Conservation (phyloP, 2,888 invertebrate genomes). For the Achlya flavicornis region DNA sequence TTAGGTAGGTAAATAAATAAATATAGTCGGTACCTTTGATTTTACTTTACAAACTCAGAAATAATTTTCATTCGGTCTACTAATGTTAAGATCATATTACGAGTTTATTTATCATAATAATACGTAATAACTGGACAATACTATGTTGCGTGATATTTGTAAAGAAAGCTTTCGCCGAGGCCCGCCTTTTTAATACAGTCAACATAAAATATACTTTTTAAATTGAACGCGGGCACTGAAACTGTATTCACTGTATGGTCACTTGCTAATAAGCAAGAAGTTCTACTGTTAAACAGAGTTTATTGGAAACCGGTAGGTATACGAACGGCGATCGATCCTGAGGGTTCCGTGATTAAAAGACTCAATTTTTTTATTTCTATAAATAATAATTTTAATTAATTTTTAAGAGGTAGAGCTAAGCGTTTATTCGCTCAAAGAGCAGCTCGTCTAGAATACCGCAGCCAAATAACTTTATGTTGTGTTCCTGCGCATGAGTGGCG, state of each 20-base stretch:
- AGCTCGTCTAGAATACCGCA: no score
- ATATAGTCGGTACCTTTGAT: no score
- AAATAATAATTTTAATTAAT: no score
- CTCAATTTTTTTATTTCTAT: background rate
- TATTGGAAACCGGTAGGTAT: constrained; percentile 39
- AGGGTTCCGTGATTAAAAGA: constrained; percentile 21
- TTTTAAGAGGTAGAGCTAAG: no score
- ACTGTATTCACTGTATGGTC: constrained; percentile 18
- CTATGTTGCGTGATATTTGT: background rate
- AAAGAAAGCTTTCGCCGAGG: constrained; percentile 4
- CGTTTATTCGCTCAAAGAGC: no score
- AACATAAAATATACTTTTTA: background rate
- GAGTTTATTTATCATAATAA: constrained; percentile 3
- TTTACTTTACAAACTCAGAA: no score
- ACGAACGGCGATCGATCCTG: constrained; percentile 20
- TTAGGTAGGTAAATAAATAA: no score
- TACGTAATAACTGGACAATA: background rate
- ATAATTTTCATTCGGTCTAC: no score
- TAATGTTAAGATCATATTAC: background rate
- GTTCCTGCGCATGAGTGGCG: no score
- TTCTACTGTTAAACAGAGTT: constrained; percentile 29
- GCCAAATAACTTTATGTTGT: no score
- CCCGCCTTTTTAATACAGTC: background rate
- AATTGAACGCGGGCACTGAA: constrained; percentile 18
- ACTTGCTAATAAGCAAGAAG: constrained; percentile 31